Percentiles rank a stretch among this genome's conserved stretches.
These are phyloP conservation scores for Cosmia pyralina DNA, from an alignment of 2,888 invertebrate genomes.

Conservation along the genomic window DNA sequence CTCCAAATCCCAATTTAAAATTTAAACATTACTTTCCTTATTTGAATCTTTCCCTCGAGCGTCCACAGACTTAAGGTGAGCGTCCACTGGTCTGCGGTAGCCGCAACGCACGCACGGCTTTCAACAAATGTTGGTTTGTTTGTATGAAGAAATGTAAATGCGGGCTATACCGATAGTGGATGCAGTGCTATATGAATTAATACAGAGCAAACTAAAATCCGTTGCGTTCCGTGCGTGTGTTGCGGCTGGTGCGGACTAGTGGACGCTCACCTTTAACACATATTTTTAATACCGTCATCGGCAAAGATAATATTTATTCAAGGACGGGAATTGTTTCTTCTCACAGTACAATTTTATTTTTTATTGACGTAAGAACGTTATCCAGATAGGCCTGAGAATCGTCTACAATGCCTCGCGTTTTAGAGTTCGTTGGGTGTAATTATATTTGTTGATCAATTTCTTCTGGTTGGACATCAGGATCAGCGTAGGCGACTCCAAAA, in stretches of 20 bases:
- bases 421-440: constrained; percentile 41
- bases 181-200: too few species aligned
- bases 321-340: constrained; percentile 53
- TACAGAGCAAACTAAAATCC: too few species aligned
- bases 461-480: not conserved
- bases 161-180: too few species aligned
- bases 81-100: too few species aligned
- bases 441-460: constrained; percentile 5
- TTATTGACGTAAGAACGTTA: constrained; percentile 63
- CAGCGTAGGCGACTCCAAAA: not conserved
- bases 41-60: constrained; percentile 19
- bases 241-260: too few species aligned
- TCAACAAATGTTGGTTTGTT: too few species aligned
- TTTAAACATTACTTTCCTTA: constrained; percentile 18
- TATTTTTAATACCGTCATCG: constrained; percentile 45
- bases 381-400: constrained; percentile 59
- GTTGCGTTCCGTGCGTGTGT: too few species aligned
- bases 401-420: constrained; percentile 43
- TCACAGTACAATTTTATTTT: constrained; percentile 60
- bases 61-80: constrained; percentile 3
- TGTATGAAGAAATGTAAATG: too few species aligned
- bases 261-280: not conserved
- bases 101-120: too few species aligned
- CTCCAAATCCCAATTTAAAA: constrained; percentile 22
- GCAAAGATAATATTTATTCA: constrained; percentile 56